These are phyloP conservation scores for Pleuronectes platessa DNA, from an alignment of 2,113 vertebrate genomes.

Conservation along the genomic window DNA sequence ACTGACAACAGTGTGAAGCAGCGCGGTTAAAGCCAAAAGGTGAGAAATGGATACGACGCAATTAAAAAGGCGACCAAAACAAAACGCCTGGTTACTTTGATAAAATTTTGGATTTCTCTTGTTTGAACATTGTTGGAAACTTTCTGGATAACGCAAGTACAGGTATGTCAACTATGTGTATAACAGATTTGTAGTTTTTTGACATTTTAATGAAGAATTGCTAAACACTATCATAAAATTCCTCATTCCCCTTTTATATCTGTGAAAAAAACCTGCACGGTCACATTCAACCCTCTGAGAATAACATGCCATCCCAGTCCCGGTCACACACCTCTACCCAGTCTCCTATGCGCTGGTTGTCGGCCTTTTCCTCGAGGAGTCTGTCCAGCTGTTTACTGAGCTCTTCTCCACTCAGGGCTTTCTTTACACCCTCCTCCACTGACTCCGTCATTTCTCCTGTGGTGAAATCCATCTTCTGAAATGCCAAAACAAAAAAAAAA, in stretches of 20 bases:
- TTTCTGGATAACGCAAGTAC: no score
- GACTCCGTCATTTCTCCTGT: constrained; percentile 82
- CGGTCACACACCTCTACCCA: constrained; percentile 91
- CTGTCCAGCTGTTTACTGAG: constrained; percentile 87
- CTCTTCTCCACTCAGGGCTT: constrained; percentile 86
- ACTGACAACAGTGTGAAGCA: no score
- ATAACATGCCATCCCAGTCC: background rate
- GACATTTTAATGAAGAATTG: no score
- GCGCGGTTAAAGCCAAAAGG: no score
- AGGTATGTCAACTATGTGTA: no score
- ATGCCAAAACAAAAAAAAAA: background rate
- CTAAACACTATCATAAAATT: no score
- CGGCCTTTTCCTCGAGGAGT: constrained; percentile 88
- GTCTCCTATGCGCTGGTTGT: constrained; percentile 91
- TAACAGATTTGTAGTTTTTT: no score
- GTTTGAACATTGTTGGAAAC: no score
- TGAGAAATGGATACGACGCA: no score
- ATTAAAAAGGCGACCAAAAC: no score
- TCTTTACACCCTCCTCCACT: constrained; percentile 80
- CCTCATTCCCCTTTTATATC: background rate
- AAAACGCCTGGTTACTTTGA: no score
- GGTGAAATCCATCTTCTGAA: constrained; percentile 93
- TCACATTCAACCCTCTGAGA: background rate
- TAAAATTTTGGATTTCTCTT: no score
- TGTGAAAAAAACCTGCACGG: background rate